Evolutionary conservation across 2,888 invertebrate species (phyloP), one percentile per base, ranked within the genome.

Genomic region (Pachymerium ferrugineum): DNA sequence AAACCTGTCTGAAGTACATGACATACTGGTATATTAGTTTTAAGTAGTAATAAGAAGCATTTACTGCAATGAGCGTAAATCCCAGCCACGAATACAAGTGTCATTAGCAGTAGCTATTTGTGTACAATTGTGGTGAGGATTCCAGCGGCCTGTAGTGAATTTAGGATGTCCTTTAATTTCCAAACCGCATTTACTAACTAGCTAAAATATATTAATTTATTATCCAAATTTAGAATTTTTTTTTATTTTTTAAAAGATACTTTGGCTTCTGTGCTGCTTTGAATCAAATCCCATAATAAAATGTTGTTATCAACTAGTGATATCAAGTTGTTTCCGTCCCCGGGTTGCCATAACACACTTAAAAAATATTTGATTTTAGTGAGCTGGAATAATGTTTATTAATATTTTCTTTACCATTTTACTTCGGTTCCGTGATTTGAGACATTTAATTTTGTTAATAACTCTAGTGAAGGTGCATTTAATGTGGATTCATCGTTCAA

Each of bases 121-220:
- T 76, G 88, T 87, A 78, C 90, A 90, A 78, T 90, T 91, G 81
- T 94, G 94, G 80, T 97, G 96, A 10, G 97, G 96, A 82, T 95
- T 95, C 97, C 97, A 98, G 83, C 93, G 91, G 8, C 94, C 95
- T 71, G 87, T 89, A 0, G 90, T 90, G 80, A 93, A 90, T 80
- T 90, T 90, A 33, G 90, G 89, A 77, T 90, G 87, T 76, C 90
- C 89, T 83, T 90, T 89, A 1, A 88, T 87, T 78, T 88, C 88
- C 62, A 89, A 82, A 77, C 84, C 1, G 29, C 68, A 77, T n/a
- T 68, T 12, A 47, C 31, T 69, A 22, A 25, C 35, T 25, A 74
- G 68, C 38, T 47, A 22, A 10, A 70, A 70, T 31, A 5, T 33
- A 33, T 8, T 8, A 16, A 54, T 8, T 8, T 12, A 54, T 8